These are phyloP conservation scores for Doryteuthis pealeii DNA, from an alignment of 1,140 invertebrate genomes.

Conservation along the genomic window DNA sequence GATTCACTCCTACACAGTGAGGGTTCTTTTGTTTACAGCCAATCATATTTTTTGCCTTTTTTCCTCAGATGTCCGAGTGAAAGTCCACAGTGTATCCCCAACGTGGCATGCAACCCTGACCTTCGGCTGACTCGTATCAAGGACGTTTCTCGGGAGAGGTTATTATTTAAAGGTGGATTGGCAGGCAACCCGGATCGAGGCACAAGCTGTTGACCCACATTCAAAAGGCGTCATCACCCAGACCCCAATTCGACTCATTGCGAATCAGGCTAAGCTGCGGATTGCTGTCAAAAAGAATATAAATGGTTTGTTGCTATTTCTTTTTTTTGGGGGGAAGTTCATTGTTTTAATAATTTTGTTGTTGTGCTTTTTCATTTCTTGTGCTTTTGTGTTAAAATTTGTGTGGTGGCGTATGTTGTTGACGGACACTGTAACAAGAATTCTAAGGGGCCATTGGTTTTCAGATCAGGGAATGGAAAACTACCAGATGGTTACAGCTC, in stretches of 20 bases:
- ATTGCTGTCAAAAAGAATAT: conserved; percentile 95
- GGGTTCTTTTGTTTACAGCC: too few species aligned
- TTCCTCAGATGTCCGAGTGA: conserved; percentile 79
- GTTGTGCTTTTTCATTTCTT: too few species aligned
- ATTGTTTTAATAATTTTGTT: neutral
- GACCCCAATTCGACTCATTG: conserved; percentile 91
- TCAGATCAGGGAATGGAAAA: too few species aligned
- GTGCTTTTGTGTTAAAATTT: too few species aligned
- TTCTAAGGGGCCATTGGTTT: too few species aligned
- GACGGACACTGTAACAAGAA: too few species aligned
- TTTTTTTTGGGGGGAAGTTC: too few species aligned
- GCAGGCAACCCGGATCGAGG: conserved; percentile 94
- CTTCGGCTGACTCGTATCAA: conserved; percentile 87
- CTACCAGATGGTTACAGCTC: too few species aligned
- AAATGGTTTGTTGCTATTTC: conserved; percentile 75
- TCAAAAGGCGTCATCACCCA: conserved; percentile 54
- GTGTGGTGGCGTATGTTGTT: too few species aligned
- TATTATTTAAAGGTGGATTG: conserved; percentile 93
- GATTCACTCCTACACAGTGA: too few species aligned
- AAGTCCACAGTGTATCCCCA: conserved; percentile 89
- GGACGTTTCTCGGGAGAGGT: conserved; percentile 82
- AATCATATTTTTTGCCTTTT: too few species aligned
- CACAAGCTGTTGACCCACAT: conserved; percentile 61
- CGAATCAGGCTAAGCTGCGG: conserved; percentile 91
- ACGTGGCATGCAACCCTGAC: conserved; percentile 77